phyloP scores from a whole-genome alignment of 1,140 invertebrate genomes.

The Pteromalus puparum region DNA sequence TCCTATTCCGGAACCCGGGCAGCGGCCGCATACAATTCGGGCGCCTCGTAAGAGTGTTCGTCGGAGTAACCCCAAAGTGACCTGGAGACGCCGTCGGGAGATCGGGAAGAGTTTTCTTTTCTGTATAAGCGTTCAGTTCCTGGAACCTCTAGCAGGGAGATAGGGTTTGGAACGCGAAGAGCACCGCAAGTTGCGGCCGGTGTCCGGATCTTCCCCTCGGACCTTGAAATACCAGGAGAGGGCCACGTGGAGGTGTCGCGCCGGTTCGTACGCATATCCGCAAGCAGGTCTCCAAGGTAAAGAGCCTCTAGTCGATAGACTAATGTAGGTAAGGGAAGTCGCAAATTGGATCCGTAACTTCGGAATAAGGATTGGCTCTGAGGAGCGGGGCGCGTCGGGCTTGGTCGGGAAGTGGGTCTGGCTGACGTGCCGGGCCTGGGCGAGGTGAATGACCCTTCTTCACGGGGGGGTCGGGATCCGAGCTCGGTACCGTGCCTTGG shows the following conservation, averaged over 20 bases:
- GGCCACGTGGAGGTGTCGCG: slow-evolving; percentile 80
- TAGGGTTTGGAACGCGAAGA: too few relatives aligned
- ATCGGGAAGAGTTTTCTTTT: slow-evolving; percentile 89
- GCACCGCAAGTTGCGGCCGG: slow-evolving; percentile 83
- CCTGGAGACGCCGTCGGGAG: slow-evolving; percentile 83
- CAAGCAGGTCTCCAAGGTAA: too few relatives aligned
- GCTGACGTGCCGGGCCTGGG: slow-evolving; percentile 59
- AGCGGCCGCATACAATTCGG: slow-evolving; percentile 81
- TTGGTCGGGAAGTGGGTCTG: slow-evolving; percentile 70
- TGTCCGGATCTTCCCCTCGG: slow-evolving; percentile 81
- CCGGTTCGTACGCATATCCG: slow-evolving; percentile 87
- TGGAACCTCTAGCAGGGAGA: slow-evolving; percentile 84
- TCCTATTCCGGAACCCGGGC: slow-evolving; percentile 85
- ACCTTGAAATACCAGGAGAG: slow-evolving; percentile 87
- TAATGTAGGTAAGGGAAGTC: too few relatives aligned
- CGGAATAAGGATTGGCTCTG: slow-evolving; percentile 87
- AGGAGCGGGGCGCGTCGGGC: slow-evolving; percentile 82
- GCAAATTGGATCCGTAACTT: slow-evolving; percentile 90
- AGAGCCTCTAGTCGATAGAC: too few relatives aligned
- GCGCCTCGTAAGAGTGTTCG: slow-evolving; percentile 77
- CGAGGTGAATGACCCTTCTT: slow-evolving; percentile 61
- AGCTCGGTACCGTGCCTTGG: slow-evolving; percentile 67
- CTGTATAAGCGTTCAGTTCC: slow-evolving; percentile 84
- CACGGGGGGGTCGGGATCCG: slow-evolving; percentile 67
- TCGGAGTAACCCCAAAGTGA: slow-evolving; percentile 81